phyloP scores from a whole-genome alignment of 2,797 vertebrate genomes.

The Sciaenops ocellatus region DNA sequence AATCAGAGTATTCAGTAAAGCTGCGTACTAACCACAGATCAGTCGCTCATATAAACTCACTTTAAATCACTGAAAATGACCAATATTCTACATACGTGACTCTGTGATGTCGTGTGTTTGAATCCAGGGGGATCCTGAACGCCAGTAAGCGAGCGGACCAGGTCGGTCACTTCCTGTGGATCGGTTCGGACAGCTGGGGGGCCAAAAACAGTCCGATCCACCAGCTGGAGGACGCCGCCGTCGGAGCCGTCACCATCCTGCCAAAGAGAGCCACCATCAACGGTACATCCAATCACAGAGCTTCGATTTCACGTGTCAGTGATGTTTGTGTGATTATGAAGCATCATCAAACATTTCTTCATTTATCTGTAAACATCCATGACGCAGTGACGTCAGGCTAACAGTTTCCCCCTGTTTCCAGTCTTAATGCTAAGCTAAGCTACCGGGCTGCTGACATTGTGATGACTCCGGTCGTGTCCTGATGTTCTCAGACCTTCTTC shows the following conservation, averaged over 20 bases:
- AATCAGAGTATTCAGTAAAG: too few relatives aligned
- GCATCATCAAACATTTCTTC: too few relatives aligned
- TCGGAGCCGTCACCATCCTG: conserved; percentile 95
- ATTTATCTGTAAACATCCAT: too few relatives aligned
- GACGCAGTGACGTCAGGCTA: not conserved
- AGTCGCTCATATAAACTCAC: too few relatives aligned
- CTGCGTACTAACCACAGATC: too few relatives aligned
- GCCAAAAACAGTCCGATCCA: conserved; percentile 91
- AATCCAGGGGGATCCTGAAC: conserved; percentile 91
- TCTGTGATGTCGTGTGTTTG: conserved; percentile 25
- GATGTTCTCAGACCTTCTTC: too few relatives aligned
- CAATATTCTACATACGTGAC: not conserved
- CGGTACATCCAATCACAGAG: conserved; percentile 81
- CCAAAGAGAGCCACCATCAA: conserved; percentile 93
- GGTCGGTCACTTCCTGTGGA: conserved; percentile 96
- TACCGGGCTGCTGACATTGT: not conserved
- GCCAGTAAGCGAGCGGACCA: conserved; percentile 93
- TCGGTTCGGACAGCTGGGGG: conserved; percentile 97
- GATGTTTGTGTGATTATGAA: too few relatives aligned
- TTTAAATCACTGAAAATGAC: too few relatives aligned
- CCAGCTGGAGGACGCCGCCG: conserved; percentile 92
- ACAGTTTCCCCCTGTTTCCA: not conserved
- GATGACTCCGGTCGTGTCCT: too few relatives aligned
- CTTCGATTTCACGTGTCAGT: too few relatives aligned
- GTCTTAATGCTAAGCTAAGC: not conserved